Conservation (phyloP, 2,888 invertebrate genomes). For the Chorisops tibialis region DNA sequence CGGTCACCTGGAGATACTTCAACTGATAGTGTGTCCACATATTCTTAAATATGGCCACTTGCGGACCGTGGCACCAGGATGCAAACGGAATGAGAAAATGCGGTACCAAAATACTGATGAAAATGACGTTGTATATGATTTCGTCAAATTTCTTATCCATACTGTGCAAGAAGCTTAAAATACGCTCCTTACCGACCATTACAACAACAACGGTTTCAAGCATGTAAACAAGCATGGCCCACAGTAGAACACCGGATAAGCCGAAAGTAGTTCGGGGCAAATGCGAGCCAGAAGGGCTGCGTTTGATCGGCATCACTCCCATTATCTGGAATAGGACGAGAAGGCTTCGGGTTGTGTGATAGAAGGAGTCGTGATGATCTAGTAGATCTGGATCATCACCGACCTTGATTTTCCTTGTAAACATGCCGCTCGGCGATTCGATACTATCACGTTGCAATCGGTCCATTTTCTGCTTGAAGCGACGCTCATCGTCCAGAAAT, state of each 20-base stretch:
- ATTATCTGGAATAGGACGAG: constrained; percentile 70
- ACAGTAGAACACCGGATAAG: constrained; percentile 66
- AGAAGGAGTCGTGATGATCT: constrained; percentile 68
- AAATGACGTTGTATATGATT: constrained; percentile 71
- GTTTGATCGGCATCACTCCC: constrained; percentile 73
- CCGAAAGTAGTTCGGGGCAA: constrained; percentile 58
- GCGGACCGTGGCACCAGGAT: constrained; percentile 67
- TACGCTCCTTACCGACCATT: constrained; percentile 56
- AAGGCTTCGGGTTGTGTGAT: constrained; percentile 66
- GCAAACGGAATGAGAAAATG: constrained; percentile 67
- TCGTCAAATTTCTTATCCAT: constrained; percentile 69
- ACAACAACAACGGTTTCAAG: constrained; percentile 60
- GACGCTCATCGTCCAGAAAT: constrained; percentile 48
- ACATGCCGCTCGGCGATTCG: neutral
- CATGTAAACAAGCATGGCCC: constrained; percentile 64
- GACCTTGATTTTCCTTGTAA: neutral
- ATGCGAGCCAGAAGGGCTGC: constrained; percentile 57
- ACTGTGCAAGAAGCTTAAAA: constrained; percentile 56
- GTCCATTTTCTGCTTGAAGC: constrained; percentile 45
- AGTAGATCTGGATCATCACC: constrained; percentile 57
- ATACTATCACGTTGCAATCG: constrained; percentile 28
- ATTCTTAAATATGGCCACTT: constrained; percentile 72
- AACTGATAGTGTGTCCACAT: constrained; percentile 78
- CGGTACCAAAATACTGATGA: constrained; percentile 67
- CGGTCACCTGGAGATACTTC: constrained; percentile 48